phyloP scores from a whole-genome alignment of 2,797 vertebrate genomes.

The Eremophila alpestris region DNA sequence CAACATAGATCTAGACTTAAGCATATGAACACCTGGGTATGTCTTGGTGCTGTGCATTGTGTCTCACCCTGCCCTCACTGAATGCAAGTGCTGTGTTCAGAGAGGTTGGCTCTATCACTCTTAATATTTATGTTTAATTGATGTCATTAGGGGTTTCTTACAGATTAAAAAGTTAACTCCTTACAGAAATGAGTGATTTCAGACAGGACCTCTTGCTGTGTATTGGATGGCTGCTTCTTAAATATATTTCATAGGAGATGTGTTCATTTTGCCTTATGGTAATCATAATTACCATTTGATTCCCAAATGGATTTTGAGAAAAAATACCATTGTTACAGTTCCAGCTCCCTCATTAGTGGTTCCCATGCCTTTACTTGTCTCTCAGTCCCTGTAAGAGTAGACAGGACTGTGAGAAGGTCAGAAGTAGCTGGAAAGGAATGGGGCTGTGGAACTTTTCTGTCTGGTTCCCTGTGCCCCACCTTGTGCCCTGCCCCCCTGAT shows the following conservation, averaged over 20 bases:
- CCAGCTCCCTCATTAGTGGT: neutral
- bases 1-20: neutral
- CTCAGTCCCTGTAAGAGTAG: neutral
- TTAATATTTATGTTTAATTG: neutral
- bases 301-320: neutral
- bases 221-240: neutral
- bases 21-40: neutral
- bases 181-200: neutral
- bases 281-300: neutral
- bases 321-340: neutral
- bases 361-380: neutral
- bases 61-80: neutral
- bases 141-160: neutral
- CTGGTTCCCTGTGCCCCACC: rapidly evolving
- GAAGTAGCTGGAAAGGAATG: neutral
- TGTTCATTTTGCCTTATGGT: neutral
- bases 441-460: neutral
- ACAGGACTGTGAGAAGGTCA: neutral
- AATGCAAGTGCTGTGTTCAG: neutral
- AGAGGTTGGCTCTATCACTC: neutral
- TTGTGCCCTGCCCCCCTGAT: neutral
- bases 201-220: neutral
- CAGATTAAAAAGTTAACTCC: neutral
- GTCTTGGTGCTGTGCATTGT: neutral
- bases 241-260: neutral